phyloP scores from a whole-genome alignment of 2,797 vertebrate species.

The Delichon dasypus region DNA sequence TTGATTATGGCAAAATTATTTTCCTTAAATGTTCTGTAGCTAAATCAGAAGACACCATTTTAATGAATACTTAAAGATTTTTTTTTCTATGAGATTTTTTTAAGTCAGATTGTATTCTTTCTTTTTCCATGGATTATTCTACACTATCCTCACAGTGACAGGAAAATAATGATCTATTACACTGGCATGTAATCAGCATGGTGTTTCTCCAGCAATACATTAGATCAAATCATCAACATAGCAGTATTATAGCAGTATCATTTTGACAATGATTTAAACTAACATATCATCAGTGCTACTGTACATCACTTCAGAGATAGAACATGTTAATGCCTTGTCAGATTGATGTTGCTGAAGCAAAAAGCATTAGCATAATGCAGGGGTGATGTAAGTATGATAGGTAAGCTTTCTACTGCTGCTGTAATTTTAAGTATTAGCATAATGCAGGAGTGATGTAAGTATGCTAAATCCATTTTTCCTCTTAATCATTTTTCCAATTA shows the following conservation, averaged over 20 bases:
- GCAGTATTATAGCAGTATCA: slow-evolving; percentile 41
- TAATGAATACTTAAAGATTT: slow-evolving; percentile 22
- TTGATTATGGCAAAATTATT: not conserved
- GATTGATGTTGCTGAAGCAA: slow-evolving; percentile 31
- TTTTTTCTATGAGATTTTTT: not conserved
- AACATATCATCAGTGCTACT: slow-evolving; percentile 38
- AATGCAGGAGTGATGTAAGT: slow-evolving; percentile 45
- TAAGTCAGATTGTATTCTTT: slow-evolving; percentile 36
- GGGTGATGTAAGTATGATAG: slow-evolving; percentile 53
- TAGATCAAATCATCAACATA: slow-evolving; percentile 47
- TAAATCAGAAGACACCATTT: slow-evolving; percentile 27
- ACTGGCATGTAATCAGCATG: slow-evolving; percentile 47
- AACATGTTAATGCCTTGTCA: slow-evolving; percentile 43
- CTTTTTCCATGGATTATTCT: slow-evolving; percentile 51
- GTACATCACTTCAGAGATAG: not conserved
- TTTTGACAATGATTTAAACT: slow-evolving; percentile 50
- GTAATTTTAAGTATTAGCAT: slow-evolving; percentile 34
- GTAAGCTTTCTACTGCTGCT: slow-evolving; percentile 1
- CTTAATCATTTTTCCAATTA: slow-evolving; percentile 36
- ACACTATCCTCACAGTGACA: slow-evolving; percentile 30
- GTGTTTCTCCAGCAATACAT: slow-evolving; percentile 62
- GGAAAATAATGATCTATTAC: slow-evolving; percentile 64
- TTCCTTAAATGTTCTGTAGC: not conserved
- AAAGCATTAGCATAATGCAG: slow-evolving; percentile 51
- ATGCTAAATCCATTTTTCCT: not conserved